Evolutionary conservation across 2,113 vertebrate species (phyloP).

Genomic region (Saimiri boliviensis): DNA sequence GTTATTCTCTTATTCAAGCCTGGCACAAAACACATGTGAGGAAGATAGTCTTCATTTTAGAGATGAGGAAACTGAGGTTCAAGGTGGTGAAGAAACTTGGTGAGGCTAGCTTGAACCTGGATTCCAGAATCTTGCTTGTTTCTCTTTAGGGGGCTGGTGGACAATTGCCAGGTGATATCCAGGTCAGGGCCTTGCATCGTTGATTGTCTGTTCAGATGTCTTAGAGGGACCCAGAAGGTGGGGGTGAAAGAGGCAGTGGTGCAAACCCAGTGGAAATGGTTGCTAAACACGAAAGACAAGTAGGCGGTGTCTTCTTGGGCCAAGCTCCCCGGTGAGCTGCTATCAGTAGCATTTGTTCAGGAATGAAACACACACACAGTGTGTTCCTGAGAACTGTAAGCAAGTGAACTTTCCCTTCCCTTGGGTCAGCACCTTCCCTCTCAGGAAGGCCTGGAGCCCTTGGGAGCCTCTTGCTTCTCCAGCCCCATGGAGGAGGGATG

Average conservation of each 20-base stretch:
- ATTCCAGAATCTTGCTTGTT: constrained; percentile 7
- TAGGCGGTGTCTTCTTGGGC: background rate
- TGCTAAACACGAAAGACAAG: background rate
- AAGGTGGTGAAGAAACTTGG: background rate
- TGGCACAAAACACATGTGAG: background rate
- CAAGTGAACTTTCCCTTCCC: constrained; percentile 17
- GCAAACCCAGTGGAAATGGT: background rate
- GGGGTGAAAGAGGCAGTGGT: background rate
- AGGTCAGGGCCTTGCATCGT: background rate
- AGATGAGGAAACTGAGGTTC: constrained; percentile 8
- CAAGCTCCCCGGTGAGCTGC: background rate
- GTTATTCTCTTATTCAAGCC: background rate
- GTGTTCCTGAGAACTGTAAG: background rate
- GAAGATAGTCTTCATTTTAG: background rate
- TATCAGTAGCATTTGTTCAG: background rate
- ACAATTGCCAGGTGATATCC: background rate
- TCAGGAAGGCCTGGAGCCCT: background rate
- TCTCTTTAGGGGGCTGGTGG: background rate
- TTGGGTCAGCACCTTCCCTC: background rate
- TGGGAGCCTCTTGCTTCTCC: background rate
- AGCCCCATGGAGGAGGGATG: background rate
- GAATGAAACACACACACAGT: background rate
- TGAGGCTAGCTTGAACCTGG: background rate
- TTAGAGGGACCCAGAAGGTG: background rate
- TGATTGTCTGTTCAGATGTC: background rate